Evolutionary conservation across 2,888 invertebrate species (phyloP).

Genomic region (Osmoderma eremita): DNA sequence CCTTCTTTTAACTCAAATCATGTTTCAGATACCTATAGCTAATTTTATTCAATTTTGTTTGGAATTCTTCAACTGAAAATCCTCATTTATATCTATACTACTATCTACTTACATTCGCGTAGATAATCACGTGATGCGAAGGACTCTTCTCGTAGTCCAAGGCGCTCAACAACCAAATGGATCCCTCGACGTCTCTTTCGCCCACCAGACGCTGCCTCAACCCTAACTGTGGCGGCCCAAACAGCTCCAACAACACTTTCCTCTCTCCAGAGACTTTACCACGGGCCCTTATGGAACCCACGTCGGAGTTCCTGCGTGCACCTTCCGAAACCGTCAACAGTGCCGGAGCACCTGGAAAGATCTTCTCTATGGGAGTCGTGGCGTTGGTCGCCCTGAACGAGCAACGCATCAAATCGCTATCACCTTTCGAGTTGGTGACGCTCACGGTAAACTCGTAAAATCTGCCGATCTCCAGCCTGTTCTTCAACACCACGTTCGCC

Average conservation of each 20-base stretch:
- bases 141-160: slow-evolving; percentile 91
- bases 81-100: too few relatives aligned
- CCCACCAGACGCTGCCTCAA: slow-evolving; percentile 81
- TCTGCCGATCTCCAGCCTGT: slow-evolving; percentile 81
- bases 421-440: slow-evolving; percentile 77
- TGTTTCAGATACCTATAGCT: too few relatives aligned
- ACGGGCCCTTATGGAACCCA: slow-evolving; percentile 83
- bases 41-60: too few relatives aligned
- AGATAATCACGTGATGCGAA: slow-evolving; percentile 86
- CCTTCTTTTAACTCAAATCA: too few relatives aligned
- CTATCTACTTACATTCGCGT: slow-evolving; percentile 87
- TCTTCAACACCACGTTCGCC: slow-evolving; percentile 84
- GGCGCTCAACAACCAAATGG: slow-evolving; percentile 78
- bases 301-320: slow-evolving; percentile 74
- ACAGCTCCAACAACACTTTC: slow-evolving; percentile 83
- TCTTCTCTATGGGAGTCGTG: slow-evolving; percentile 80
- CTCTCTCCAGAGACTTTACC: slow-evolving; percentile 82
- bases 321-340: slow-evolving; percentile 61
- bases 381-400: slow-evolving; percentile 83
- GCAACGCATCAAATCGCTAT: slow-evolving; percentile 64
- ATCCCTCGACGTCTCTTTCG: slow-evolving; percentile 81
- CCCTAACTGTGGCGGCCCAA: slow-evolving; percentile 82
- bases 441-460: slow-evolving; percentile 82
- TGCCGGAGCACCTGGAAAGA: slow-evolving; percentile 71
- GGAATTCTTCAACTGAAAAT: too few relatives aligned